These are phyloP conservation scores for Pseudomyrmex gracilis DNA, from an alignment of 1,140 invertebrate genomes.

Conservation along the genomic window DNA sequence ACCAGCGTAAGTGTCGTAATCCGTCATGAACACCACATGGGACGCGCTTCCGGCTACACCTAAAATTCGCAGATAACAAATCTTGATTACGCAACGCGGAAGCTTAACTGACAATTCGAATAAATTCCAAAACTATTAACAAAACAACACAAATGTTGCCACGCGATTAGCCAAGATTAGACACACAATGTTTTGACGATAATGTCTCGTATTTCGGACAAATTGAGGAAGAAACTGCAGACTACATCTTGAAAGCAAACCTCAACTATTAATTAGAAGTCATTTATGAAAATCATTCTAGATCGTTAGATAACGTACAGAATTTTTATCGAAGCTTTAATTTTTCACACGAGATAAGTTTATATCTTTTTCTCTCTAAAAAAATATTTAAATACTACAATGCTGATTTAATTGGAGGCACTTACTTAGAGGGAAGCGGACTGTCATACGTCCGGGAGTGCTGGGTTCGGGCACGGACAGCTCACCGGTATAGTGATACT, in stretches of 20 bases:
- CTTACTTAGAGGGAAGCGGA: constrained; percentile 94
- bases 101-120: constrained; percentile 6
- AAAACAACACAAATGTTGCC: not conserved
- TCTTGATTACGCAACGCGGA: constrained; percentile 27
- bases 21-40: constrained; percentile 91
- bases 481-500: constrained; percentile 91
- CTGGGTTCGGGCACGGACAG: constrained; percentile 88
- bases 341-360: not conserved
- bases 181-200: not conserved
- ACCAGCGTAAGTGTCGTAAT: constrained; percentile 91
- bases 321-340: not conserved
- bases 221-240: not conserved
- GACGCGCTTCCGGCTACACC: constrained; percentile 91
- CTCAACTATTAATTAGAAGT: not conserved
- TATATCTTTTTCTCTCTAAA: not conserved
- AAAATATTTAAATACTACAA: not conserved
- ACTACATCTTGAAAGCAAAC: not conserved
- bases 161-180: not conserved
- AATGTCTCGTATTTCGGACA: constrained; percentile 28
- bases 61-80: constrained; percentile 76
- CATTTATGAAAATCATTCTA: not conserved
- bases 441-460: constrained; percentile 90
- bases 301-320: not conserved
- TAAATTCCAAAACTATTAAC: not conserved
- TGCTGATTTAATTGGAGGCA: constrained; percentile 68